Evolutionary conservation across 1,140 invertebrate species (phyloP).

Genomic region (Thaumetopoea pityocampa): DNA sequence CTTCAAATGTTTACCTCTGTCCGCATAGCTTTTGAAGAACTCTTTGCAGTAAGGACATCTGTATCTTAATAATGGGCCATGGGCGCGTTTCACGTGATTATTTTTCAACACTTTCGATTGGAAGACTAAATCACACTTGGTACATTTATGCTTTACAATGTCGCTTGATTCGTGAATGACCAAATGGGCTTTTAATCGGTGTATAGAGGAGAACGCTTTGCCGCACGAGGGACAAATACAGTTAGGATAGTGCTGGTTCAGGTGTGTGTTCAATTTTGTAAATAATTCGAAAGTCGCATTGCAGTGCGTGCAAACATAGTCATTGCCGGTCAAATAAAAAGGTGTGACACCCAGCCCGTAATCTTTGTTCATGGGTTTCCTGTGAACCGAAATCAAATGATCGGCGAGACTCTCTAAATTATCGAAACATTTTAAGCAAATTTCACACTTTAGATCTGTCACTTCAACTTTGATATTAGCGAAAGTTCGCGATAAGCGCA

Average conservation of each 20-base stretch:
- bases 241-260: constrained; percentile 62
- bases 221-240: constrained; percentile 65
- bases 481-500: constrained; percentile 33
- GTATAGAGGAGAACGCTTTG: constrained; percentile 47
- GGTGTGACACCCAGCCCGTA: constrained; percentile 48
- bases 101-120: constrained; percentile 34
- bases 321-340: constrained; percentile 33
- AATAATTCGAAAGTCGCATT: constrained; percentile 48
- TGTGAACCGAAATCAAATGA: constrained; percentile 28
- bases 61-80: constrained; percentile 44
- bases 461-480: constrained; percentile 56
- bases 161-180: constrained; percentile 41
- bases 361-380: constrained; percentile 40
- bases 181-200: constrained; percentile 50
- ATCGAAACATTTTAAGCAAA: constrained; percentile 35
- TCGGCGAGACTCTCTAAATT: constrained; percentile 27
- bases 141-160: constrained; percentile 38
- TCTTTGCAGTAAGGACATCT: constrained; percentile 70
- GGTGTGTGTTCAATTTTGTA: constrained; percentile 56
- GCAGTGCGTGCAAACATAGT: constrained; percentile 50
- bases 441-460: constrained; percentile 40
- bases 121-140: constrained; percentile 54
- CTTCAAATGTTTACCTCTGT: constrained; percentile 66
- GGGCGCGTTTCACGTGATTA: constrained; percentile 38
- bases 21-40: constrained; percentile 68